Conservation (phyloP, 2,113 vertebrate genomes). For the Papio anubis region DNA sequence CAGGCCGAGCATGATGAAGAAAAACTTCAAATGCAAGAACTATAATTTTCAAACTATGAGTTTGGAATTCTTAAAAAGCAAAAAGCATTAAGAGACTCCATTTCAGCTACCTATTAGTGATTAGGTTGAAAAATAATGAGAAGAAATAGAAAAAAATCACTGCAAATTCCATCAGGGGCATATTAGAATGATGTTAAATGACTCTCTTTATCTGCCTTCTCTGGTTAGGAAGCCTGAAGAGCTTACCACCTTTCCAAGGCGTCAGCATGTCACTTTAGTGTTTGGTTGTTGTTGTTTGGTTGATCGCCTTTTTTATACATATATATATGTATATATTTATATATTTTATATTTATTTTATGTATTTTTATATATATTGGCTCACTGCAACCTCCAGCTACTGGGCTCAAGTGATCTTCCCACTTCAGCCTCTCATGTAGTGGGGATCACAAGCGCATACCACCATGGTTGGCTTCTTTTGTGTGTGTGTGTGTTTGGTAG, state of each 20-base stretch:
- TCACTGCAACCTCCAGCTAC: too few species aligned
- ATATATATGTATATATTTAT: too few species aligned
- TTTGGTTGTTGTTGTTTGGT: background rate
- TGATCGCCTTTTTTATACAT: too few species aligned
- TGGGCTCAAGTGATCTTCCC: too few species aligned
- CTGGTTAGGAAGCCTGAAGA: background rate
- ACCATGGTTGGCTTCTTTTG: too few species aligned
- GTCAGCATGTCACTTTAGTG: background rate
- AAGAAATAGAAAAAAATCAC: slow-evolving; percentile 71
- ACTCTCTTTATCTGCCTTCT: background rate
- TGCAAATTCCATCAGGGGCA: background rate
- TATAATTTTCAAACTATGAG: slow-evolving; percentile 47
- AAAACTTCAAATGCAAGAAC: slow-evolving; percentile 29
- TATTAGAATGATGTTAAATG: slow-evolving; percentile 55
- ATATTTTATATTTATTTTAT: too few species aligned
- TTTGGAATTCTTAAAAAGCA: slow-evolving; percentile 35
- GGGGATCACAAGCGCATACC: too few species aligned
- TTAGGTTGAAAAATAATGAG: slow-evolving; percentile 36
- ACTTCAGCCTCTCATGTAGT: too few species aligned
- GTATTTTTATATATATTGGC: too few species aligned
- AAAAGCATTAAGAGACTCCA: slow-evolving; percentile 63
- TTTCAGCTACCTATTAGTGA: slow-evolving; percentile 15
- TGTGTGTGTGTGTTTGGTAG: too few species aligned
- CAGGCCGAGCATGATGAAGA: background rate
- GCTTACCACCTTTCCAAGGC: background rate